These are phyloP conservation scores for Netelia inedita DNA, from an alignment of 2,888 invertebrate species.

Conservation along the genomic window DNA sequence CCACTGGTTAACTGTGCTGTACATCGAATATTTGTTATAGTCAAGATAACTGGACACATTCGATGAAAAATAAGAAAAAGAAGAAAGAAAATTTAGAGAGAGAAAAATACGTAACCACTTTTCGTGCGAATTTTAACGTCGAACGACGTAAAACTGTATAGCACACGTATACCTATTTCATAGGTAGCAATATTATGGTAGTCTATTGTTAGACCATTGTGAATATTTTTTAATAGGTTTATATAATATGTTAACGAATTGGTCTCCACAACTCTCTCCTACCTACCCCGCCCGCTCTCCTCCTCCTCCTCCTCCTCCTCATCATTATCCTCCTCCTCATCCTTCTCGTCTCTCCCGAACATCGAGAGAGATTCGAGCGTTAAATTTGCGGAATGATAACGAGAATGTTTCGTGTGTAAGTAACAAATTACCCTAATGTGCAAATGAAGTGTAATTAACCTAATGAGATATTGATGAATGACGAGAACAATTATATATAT, in stretches of 20 bases:
- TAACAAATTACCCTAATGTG: slow-evolving; percentile 52
- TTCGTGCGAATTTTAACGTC: slow-evolving; percentile 72
- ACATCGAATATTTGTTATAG: slow-evolving; percentile 54
- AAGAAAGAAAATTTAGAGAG: slow-evolving; percentile 4
- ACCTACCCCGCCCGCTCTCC: background rate
- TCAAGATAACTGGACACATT: slow-evolving; percentile 20
- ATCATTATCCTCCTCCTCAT: background rate
- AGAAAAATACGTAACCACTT: slow-evolving; percentile 15
- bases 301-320: background rate
- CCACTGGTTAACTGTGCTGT: slow-evolving; percentile 36
- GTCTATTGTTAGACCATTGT: slow-evolving; percentile 82
- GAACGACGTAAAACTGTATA: slow-evolving; percentile 71
- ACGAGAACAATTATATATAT: slow-evolving; percentile 46
- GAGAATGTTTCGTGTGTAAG: slow-evolving; percentile 61
- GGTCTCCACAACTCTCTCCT: slow-evolving; percentile 46
- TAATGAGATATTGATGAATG: slow-evolving; percentile 54
- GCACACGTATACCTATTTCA: slow-evolving; percentile 52
- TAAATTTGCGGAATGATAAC: slow-evolving; percentile 52
- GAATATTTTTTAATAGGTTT: slow-evolving; percentile 84
- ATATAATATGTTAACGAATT: slow-evolving; percentile 79
- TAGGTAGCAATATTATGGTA: slow-evolving; percentile 79
- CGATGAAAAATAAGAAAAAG: slow-evolving; percentile 4
- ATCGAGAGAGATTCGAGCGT: slow-evolving; percentile 51
- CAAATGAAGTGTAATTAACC: slow-evolving; percentile 61
- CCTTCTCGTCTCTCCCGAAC: background rate